Evolutionary conservation across 2,113 vertebrate species (phyloP).

Genomic region (Pedetes capensis): DNA sequence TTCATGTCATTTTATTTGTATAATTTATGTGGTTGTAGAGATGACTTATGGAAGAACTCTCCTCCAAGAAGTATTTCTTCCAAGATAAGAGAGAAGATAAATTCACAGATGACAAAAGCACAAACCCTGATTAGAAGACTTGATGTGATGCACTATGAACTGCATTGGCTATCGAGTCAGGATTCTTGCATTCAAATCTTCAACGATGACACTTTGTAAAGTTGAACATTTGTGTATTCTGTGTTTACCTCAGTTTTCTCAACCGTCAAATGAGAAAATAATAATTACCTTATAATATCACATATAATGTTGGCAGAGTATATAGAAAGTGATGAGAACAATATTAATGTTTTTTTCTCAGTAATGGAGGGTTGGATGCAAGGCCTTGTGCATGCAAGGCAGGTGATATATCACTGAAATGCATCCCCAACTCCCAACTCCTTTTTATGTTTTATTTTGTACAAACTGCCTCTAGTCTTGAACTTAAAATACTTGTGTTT

Average conservation of each 20-base stretch:
- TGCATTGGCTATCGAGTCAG: not conserved
- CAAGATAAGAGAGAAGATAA: not conserved
- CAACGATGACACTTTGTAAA: not conserved
- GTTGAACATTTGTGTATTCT: not conserved
- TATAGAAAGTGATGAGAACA: not conserved
- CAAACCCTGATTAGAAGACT: not conserved
- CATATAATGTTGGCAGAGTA: not conserved
- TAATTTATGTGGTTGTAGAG: not conserved
- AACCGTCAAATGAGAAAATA: not conserved
- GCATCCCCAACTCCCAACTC: no score
- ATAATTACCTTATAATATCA: not conserved
- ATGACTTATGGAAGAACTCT: not conserved
- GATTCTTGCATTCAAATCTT: not conserved
- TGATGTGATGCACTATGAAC: not conserved
- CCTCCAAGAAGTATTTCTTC: not conserved
- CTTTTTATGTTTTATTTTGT: no score
- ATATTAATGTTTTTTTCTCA: not conserved
- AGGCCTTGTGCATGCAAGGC: no score
- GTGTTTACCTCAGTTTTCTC: not conserved
- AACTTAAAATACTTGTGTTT: no score
- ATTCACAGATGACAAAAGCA: not conserved
- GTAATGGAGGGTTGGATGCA: no score
- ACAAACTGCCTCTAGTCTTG: no score
- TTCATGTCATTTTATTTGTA: not conserved
- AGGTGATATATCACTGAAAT: no score